Evolutionary conservation across 2,888 invertebrate species (phyloP).

Genomic region (Hyposoter didymator): DNA sequence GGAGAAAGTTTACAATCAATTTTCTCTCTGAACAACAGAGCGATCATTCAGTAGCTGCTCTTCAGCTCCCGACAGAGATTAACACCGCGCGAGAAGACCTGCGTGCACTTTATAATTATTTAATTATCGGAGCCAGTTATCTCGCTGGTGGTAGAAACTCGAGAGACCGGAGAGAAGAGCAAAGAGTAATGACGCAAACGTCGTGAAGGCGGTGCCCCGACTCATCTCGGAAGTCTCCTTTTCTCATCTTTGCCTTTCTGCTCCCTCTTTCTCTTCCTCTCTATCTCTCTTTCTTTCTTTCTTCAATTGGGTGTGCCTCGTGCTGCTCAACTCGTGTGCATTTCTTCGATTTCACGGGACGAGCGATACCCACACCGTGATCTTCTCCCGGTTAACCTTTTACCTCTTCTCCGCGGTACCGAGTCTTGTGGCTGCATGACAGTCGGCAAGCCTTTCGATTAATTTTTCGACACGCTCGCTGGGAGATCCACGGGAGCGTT

Average conservation of each 20-base stretch:
- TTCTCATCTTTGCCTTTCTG: conserved; percentile 25
- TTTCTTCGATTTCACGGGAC: conserved; percentile 78
- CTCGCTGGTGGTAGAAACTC: conserved; percentile 52
- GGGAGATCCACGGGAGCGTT: conserved; percentile 27
- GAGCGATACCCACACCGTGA: conserved; percentile 59
- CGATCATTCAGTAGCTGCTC: conserved; percentile 41
- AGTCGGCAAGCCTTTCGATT: conserved; percentile 67
- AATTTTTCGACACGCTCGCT: conserved; percentile 65
- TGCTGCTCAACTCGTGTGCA: conserved; percentile 71
- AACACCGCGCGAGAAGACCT: conserved; percentile 45
- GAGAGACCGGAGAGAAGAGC: conserved; percentile 40
- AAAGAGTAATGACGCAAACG: conserved; percentile 66
- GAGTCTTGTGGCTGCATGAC: conserved; percentile 30
- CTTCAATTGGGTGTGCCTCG: conserved; percentile 73
- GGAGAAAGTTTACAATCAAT: conserved; percentile 47
- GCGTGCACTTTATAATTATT: conserved; percentile 67
- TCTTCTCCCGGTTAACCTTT: conserved; percentile 74
- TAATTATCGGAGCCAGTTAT: conserved; percentile 63
- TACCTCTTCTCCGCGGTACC: conserved; percentile 63
- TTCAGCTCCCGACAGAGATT: conserved; percentile 39
- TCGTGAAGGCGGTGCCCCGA: conserved; percentile 58
- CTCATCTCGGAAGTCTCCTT: conserved; percentile 42
- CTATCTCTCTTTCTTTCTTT: conserved; percentile 20
- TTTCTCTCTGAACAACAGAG: conserved; percentile 33
- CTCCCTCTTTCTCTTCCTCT: conserved; percentile 13